These are phyloP conservation scores for Phoxinus dragarum DNA, from an alignment of 2,797 vertebrate genomes.

Conservation along the genomic window DNA sequence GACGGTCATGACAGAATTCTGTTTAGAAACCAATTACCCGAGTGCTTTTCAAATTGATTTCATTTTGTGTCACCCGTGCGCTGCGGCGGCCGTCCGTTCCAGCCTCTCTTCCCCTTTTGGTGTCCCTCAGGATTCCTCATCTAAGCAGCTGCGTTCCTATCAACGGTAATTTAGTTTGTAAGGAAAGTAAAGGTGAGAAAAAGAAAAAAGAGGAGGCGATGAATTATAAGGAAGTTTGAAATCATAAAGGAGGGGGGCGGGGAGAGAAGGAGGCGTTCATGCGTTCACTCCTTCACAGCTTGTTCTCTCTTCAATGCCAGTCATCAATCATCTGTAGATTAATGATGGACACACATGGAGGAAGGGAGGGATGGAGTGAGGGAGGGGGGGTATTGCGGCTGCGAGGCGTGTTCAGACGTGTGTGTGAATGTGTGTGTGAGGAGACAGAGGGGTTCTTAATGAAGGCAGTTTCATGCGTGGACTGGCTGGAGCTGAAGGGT, in stretches of 20 bases:
- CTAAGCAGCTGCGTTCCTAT: conserved; percentile 55
- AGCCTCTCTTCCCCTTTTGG: conserved; percentile 40
- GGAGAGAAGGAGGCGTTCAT: conserved; percentile 50
- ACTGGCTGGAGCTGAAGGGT: conserved; percentile 32
- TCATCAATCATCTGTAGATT: conserved; percentile 65
- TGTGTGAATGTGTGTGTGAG: conserved; percentile 42
- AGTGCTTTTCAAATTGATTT: conserved; percentile 75
- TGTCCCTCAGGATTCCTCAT: conserved; percentile 47
- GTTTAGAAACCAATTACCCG: conserved; percentile 77
- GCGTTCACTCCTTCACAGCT: conserved; percentile 61
- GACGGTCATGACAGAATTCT: conserved; percentile 72
- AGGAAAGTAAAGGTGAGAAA: conserved; percentile 44
- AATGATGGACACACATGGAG: conserved; percentile 61
- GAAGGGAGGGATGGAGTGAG: background rate
- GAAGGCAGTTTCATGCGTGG: conserved; percentile 46
- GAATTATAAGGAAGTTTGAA: conserved; percentile 67
- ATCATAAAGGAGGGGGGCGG: conserved; percentile 63
- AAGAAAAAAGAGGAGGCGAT: conserved; percentile 44
- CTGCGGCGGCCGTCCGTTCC: conserved; percentile 51
- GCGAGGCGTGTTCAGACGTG: conserved; percentile 44
- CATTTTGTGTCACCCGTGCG: conserved; percentile 66
- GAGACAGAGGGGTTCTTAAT: conserved; percentile 40
- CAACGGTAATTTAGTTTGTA: conserved; percentile 60
- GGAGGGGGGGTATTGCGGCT: conserved; percentile 32
- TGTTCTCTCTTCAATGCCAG: conserved; percentile 61